Evolutionary conservation across 2,888 invertebrate species (phyloP).

Genomic region (Penaeus monodon): DNA sequence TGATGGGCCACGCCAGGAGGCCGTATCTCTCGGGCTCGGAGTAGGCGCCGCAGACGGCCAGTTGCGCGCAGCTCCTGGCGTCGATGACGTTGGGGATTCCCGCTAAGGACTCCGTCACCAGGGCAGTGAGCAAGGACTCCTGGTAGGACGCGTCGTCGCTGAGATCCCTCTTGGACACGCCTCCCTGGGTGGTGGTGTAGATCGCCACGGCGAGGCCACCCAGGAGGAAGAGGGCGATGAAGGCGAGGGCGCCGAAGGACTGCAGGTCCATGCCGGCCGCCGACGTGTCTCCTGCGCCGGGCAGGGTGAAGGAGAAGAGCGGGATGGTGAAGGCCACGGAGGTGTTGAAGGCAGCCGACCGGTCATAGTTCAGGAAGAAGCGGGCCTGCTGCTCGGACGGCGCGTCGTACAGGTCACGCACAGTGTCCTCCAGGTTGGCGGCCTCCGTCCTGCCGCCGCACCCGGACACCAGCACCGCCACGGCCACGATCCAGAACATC

Average conservation of each 20-base stretch:
- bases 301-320: constrained; percentile 67
- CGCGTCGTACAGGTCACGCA: constrained; percentile 51
- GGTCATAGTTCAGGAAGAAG: constrained; percentile 63
- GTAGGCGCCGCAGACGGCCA: constrained; percentile 68
- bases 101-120: constrained; percentile 58
- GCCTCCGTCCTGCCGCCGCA: constrained; percentile 1
- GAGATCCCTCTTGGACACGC: not conserved
- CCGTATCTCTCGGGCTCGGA: constrained; percentile 68
- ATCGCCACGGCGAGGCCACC: constrained; percentile 63
- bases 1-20: constrained; percentile 67
- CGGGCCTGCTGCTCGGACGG: constrained; percentile 52
- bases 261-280: constrained; percentile 60
- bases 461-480: constrained; percentile 10
- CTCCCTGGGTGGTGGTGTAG: constrained; percentile 62
- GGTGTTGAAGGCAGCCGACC: constrained; percentile 66
- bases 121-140: constrained; percentile 38
- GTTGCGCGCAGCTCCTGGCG: constrained; percentile 67
- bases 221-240: constrained; percentile 62
- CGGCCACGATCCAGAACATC: constrained; percentile 43
- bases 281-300: constrained; percentile 64
- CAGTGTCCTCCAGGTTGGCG: constrained; percentile 47
- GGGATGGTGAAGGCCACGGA: constrained; percentile 67
- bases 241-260: constrained; percentile 58
- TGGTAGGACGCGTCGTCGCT: not conserved
- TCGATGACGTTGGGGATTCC: constrained; percentile 62